These are phyloP conservation scores for Melanotaenia trifasciata DNA, from an alignment of 2,797 vertebrate species.

Conservation along the genomic window DNA sequence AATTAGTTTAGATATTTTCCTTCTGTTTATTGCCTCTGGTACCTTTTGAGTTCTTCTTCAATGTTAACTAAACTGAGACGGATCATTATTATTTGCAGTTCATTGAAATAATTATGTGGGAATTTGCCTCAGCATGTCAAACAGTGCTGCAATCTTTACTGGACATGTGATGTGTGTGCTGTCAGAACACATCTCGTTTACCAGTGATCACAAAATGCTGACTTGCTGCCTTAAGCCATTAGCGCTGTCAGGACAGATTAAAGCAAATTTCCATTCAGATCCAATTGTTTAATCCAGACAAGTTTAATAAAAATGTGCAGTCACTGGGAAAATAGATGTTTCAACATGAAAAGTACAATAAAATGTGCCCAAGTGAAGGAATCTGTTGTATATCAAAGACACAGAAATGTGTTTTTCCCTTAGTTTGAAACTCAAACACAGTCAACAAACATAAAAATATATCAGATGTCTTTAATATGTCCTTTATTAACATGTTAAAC, in stretches of 20 bases:
- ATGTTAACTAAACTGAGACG: neutral
- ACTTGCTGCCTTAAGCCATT: neutral
- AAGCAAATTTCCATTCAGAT: conserved; percentile 15
- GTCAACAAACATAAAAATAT: too few relatives aligned
- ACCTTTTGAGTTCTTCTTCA: neutral
- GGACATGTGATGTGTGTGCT: conserved; percentile 16
- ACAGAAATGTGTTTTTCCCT: neutral
- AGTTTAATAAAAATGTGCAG: conserved; percentile 17
- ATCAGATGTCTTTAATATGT: too few relatives aligned
- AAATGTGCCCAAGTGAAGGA: neutral
- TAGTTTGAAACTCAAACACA: too few relatives aligned
- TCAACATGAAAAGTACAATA: conserved; percentile 14
- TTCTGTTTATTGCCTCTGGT: neutral
- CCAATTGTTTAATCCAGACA: conserved; percentile 10
- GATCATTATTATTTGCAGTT: neutral
- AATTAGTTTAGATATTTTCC: neutral
- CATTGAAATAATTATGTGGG: neutral
- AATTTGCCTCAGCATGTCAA: conserved; percentile 8
- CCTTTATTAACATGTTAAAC: too few relatives aligned
- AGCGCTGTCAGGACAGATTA: conserved; percentile 40
- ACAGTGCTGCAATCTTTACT: neutral
- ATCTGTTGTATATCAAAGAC: neutral
- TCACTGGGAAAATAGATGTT: neutral
- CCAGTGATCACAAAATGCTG: conserved; percentile 35
- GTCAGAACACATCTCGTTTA: conserved; percentile 29